Percentiles rank a stretch among this genome's conserved stretches.
These are phyloP conservation scores for Pteromalus puparum DNA, from an alignment of 1,140 invertebrate species.

Conservation along the genomic window DNA sequence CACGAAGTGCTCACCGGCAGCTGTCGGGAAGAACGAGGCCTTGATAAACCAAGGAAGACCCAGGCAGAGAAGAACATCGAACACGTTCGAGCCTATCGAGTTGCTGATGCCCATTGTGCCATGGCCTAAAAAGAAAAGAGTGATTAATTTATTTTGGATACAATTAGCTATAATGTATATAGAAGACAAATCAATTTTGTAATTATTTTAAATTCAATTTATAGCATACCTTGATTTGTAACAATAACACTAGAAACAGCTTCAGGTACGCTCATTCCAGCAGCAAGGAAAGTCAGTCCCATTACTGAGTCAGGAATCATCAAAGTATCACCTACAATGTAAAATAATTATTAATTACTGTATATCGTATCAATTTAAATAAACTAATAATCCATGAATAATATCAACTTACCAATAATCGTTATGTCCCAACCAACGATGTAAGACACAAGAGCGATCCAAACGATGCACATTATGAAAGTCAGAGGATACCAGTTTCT, in stretches of 20 bases:
- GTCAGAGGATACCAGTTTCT: conserved; percentile 78
- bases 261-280: conserved; percentile 91
- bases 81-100: conserved; percentile 91
- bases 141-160: not conserved
- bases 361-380: not conserved
- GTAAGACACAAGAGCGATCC: conserved; percentile 81
- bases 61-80: conserved; percentile 89
- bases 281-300: conserved; percentile 90
- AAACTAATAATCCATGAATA: not conserved
- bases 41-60: conserved; percentile 94
- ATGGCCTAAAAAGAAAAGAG: conserved; percentile 77
- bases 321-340: conserved; percentile 78
- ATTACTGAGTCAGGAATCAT: conserved; percentile 85
- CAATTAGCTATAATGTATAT: too few relatives aligned
- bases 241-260: conserved; percentile 88
- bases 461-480: conserved; percentile 81
- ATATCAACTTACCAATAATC: conserved; percentile 78
- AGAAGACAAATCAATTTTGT: too few relatives aligned
- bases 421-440: conserved; percentile 85
- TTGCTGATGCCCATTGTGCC: conserved; percentile 92
- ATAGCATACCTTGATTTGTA: conserved; percentile 82
- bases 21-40: conserved; percentile 82
- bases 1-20: conserved; percentile 81
- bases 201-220: too few relatives aligned
- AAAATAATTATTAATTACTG: conserved; percentile 30